phyloP scores from a whole-genome alignment of 2,113 vertebrate genomes.

The Gymnogyps californianus region DNA sequence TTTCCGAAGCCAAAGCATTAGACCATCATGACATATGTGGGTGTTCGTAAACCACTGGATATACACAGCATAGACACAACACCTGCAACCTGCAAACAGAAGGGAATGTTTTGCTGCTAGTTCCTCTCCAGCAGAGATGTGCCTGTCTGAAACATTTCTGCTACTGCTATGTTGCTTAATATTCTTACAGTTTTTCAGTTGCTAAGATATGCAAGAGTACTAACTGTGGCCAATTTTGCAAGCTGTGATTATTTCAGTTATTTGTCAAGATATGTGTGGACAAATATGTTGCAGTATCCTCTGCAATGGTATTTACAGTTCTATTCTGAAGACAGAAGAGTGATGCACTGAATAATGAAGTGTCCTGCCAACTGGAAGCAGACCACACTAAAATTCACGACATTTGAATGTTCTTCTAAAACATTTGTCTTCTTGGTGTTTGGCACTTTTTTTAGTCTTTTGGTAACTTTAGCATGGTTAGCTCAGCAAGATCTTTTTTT shows the following conservation, averaged over 20 bases:
- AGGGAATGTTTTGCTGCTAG: not conserved
- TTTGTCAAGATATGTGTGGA: constrained; percentile 67
- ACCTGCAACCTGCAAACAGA: not conserved
- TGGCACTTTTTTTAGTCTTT: not conserved
- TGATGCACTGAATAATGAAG: not conserved
- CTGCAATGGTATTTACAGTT: not conserved
- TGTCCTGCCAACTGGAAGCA: not conserved
- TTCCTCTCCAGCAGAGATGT: constrained; percentile 3
- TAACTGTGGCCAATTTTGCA: constrained; percentile 70
- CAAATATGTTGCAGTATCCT: constrained; percentile 33
- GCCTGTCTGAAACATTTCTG: constrained; percentile 20
- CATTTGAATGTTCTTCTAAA: not conserved
- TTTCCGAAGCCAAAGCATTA: not conserved
- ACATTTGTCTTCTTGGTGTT: not conserved
- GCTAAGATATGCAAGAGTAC: constrained; percentile 54
- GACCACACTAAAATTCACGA: not conserved
- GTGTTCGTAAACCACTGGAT: not conserved
- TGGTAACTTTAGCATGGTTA: not conserved
- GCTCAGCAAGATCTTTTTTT: not conserved
- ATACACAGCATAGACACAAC: not conserved
- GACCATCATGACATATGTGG: not conserved
- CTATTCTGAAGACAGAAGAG: not conserved
- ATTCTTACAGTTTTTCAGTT: constrained; percentile 71
- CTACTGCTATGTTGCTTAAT: constrained; percentile 66
- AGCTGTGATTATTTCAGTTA: constrained; percentile 75